These are phyloP conservation scores for Otolemur crassicaudatus DNA, from an alignment of 2,797 vertebrate species.

Conservation along the genomic window DNA sequence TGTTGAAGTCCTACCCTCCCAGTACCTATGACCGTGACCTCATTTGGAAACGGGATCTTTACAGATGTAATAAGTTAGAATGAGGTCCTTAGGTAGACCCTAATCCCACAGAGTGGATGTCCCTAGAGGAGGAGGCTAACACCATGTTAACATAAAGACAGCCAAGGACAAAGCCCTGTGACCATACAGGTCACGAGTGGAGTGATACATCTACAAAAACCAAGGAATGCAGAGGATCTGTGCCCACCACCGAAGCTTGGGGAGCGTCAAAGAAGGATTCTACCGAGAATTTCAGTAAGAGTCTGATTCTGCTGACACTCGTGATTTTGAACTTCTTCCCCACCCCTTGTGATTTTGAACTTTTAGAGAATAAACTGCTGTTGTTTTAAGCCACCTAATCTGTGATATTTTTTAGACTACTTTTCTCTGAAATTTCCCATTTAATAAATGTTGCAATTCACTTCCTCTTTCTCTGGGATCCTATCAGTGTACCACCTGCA, in stretches of 20 bases:
- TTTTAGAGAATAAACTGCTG: neutral
- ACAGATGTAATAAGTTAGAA: neutral
- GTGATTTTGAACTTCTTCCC: neutral
- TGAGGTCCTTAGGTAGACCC: neutral
- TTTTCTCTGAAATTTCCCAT: neutral
- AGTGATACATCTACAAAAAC: neutral
- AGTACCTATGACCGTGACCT: neutral
- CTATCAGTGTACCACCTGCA: neutral
- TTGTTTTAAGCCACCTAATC: neutral
- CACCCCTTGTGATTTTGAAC: neutral
- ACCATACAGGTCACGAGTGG: neutral
- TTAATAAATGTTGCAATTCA: neutral
- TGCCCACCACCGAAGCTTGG: neutral
- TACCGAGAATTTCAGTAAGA: neutral
- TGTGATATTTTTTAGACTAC: neutral
- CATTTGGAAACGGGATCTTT: neutral
- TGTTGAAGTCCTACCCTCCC: neutral
- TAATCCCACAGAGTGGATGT: neutral
- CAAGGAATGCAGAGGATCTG: neutral
- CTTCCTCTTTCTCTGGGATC: neutral
- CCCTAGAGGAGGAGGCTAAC: neutral
- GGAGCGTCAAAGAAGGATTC: neutral
- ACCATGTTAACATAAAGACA: neutral
- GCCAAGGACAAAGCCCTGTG: neutral
- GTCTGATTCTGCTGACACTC: neutral